Evolutionary conservation across 2,113 vertebrate genomes (phyloP).

Genomic region (Callipepla californica): DNA sequence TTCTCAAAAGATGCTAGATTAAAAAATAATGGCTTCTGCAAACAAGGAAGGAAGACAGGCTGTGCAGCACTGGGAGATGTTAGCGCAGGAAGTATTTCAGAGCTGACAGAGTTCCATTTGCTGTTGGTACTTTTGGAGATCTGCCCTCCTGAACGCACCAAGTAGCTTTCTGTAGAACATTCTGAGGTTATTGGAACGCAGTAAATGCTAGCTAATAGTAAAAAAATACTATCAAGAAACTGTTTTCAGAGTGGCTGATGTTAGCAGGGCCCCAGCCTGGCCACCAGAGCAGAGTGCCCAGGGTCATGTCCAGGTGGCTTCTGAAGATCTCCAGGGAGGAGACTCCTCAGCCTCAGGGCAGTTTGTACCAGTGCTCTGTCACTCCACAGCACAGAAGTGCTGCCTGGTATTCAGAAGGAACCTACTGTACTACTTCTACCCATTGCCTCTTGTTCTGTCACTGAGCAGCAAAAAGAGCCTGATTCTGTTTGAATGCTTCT

Average conservation of each 20-base stretch:
- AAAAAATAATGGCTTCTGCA: background rate
- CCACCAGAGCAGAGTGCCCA: background rate
- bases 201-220: background rate
- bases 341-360: background rate
- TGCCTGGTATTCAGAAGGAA: background rate
- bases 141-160: background rate
- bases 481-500: background rate
- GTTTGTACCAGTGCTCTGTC: background rate
- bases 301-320: background rate
- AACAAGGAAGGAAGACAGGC: background rate
- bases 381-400: background rate
- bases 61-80: background rate
- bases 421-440: background rate
- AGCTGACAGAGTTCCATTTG: rapidly evolving
- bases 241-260: background rate
- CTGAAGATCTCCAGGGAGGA: background rate
- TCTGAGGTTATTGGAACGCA: background rate
- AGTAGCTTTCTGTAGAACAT: background rate
- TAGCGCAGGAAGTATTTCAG: background rate
- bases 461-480: background rate
- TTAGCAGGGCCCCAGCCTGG: background rate
- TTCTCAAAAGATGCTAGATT: background rate
- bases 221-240: background rate
- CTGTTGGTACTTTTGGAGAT: background rate
- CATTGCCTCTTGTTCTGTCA: background rate